Percentiles rank a stretch among this genome's conserved stretches.
These are phyloP conservation scores for Laticauda laticaudata DNA, from an alignment of 2,113 vertebrate species.

Conservation along the genomic window DNA sequence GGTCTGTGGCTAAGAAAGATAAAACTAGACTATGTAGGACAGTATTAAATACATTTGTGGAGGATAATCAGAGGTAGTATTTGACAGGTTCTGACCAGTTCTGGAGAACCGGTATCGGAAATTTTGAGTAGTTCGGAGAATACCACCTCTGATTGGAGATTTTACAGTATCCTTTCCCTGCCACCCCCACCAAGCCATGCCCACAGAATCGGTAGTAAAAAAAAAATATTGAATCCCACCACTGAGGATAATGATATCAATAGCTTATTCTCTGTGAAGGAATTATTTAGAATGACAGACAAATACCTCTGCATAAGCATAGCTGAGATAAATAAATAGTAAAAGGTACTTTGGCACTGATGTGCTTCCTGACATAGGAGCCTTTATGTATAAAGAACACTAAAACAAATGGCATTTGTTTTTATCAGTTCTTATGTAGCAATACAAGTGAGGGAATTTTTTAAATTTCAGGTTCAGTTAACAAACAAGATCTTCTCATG, in stretches of 20 bases:
- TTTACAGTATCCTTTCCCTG: no score
- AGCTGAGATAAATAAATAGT: background rate
- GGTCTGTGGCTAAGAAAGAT: background rate
- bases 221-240: no score
- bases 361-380: background rate
- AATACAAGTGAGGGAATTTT: background rate
- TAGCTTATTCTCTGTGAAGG: background rate
- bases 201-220: no score
- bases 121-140: no score
- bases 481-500: background rate
- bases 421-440: background rate
- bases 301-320: background rate
- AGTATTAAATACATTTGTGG: background rate
- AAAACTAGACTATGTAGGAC: background rate
- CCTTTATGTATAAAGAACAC: background rate
- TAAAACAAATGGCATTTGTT: background rate
- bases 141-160: no score
- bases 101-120: no score
- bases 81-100: no score
- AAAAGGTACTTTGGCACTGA: background rate
- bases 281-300: background rate
- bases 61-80: background rate
- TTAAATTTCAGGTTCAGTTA: background rate
- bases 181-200: no score
- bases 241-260: background rate